These are phyloP conservation scores for Mus minutoides DNA, from an alignment of 2,797 vertebrate species.

Conservation along the genomic window DNA sequence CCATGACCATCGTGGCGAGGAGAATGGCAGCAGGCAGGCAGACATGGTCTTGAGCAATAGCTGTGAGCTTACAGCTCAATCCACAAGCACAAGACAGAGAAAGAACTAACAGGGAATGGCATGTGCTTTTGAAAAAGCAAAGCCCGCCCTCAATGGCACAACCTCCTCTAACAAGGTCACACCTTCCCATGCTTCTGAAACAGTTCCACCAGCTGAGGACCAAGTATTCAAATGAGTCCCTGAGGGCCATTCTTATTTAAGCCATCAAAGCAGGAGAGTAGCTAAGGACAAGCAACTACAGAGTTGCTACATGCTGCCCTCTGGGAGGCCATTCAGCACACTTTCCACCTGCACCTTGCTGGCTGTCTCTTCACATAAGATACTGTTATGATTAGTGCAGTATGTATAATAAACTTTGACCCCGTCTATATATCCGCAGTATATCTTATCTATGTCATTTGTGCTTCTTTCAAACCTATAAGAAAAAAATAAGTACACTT, in stretches of 20 bases:
- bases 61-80: neutral
- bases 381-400: fast-evolving
- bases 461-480: slow-evolving; percentile 25
- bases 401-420: fast-evolving
- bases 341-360: slow-evolving; percentile 14
- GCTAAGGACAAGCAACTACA: neutral
- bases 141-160: neutral
- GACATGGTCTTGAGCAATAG: too few species aligned
- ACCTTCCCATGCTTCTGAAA: neutral
- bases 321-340: neutral
- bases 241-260: neutral
- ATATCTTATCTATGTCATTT: fast-evolving
- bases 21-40: too few species aligned
- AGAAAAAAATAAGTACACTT: slow-evolving; percentile 9
- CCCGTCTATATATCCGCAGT: fast-evolving
- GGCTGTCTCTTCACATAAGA: slow-evolving; percentile 59
- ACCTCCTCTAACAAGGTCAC: neutral
- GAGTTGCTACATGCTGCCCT: neutral
- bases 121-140: neutral
- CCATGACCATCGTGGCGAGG: neutral
- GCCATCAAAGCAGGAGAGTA: neutral
- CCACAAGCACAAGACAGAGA: neutral
- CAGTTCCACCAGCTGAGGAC: neutral
- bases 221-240: neutral
- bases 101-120: too few species aligned